Evolutionary conservation across 2,797 vertebrate genomes (phyloP), one percentile per base, ranked within the genome.

Genomic region (Geotria australis): DNA sequence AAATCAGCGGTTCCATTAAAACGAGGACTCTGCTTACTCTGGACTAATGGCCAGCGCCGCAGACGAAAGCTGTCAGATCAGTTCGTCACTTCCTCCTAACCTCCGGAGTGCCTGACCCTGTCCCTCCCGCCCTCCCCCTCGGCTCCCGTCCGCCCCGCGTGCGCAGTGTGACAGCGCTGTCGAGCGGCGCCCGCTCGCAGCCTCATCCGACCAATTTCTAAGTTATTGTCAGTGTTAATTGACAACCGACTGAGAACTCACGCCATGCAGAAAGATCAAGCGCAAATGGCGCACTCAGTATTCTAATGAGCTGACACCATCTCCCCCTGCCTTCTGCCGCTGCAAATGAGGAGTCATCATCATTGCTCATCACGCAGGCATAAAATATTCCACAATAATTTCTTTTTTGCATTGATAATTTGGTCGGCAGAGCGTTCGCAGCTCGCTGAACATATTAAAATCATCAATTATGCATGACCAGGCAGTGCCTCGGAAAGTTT

Each of bases 181-280:
- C 24, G 24, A 38, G 24, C 24, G 38, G 24, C 38, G 24, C 73
- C 76, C 77, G 73, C 72, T 77, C 73, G 70, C 74, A 76, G 73
- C 73, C 69, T 73, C 70, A 72, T 72, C 69, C 70, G 68, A 73
- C 73, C 76, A 75, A 79, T 76, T 76, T 74, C 73, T 73, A 74
- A 75, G 75, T 78, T 78, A 78, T 79, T 77, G 75, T 79, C 76
- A 77, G 74, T 77, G 78, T 77, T 79, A 79, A 79, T 73, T 77
- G 77, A 79, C 75, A 77, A 78, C 71, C 76, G 75, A 76, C 73
- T 73, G 76, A 74, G 76, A 68, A 71, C 72, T 70, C 71, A 72
- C 75, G 76, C 74, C 74, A 75, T 77, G 69, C 71, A 70, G 71
- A 74, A 68, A 75, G 74, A 76, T 73, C 70, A 75, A 55, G 51